Evolutionary conservation across 2,797 vertebrate species (phyloP).

Genomic region (Petrocephalus schoutedeni): DNA sequence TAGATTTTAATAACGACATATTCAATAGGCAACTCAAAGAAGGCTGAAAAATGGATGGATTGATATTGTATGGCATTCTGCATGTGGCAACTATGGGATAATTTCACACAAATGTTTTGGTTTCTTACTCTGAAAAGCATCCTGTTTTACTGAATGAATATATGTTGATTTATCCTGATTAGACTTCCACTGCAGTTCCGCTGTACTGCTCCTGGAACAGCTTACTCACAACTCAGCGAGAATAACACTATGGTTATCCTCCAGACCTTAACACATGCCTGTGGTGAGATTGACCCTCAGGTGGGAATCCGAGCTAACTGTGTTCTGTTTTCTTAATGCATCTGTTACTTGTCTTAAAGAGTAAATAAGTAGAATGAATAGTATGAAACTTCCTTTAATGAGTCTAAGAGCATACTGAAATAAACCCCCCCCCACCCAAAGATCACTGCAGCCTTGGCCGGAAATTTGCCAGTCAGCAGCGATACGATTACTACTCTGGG

Average conservation of each 20-base stretch:
- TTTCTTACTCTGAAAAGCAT: not conserved
- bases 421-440: slow-evolving; percentile 21
- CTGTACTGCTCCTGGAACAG: slow-evolving; percentile 48
- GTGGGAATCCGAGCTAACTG: slow-evolving; percentile 31
- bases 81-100: not conserved
- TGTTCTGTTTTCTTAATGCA: not conserved
- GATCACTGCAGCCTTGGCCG: slow-evolving; percentile 52
- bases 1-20: not conserved
- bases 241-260: slow-evolving; percentile 35
- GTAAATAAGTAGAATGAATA: not conserved
- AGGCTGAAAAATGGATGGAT: not conserved
- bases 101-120: not conserved
- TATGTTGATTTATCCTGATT: slow-evolving; percentile 3
- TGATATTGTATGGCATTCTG: not conserved
- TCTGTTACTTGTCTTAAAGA: not conserved
- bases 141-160: not conserved
- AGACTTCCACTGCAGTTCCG: slow-evolving; percentile 53
- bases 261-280: slow-evolving; percentile 38
- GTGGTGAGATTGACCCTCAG: slow-evolving; percentile 45
- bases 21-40: not conserved
- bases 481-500: slow-evolving; percentile 44
- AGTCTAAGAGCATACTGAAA: not conserved
- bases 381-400: not conserved
- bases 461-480: slow-evolving; percentile 42
- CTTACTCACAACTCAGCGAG: slow-evolving; percentile 45